Evolutionary conservation across 1,140 invertebrate genomes (phyloP), one percentile per base, ranked within the genome.

Genomic region (Eumaeus atala): DNA sequence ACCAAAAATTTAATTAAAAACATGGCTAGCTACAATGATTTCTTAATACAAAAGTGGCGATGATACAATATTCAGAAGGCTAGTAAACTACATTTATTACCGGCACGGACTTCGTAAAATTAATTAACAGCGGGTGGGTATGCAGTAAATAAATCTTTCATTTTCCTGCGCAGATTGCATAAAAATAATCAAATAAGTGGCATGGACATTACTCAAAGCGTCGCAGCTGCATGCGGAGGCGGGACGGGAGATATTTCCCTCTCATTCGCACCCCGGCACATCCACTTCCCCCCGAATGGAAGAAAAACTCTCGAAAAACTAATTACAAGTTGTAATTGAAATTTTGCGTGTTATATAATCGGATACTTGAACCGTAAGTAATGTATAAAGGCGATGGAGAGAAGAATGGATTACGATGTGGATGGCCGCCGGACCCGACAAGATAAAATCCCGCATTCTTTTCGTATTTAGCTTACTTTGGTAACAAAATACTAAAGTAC

Each of bases 291-390:
- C 76, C 75, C 74, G 78, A 72, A 78, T 79, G 84, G 86, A 87
- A 87, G 87, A 87, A 87, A 87, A 88, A 87, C 84, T 87, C 87
- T 87, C 87, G 77, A 88, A 87, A 88, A 88, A 88, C 87, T 88
- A 88, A 88, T 88, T 88, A 88, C 85, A 88, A 88, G 74, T 88
- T 88, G 87, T 88, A 88, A 88, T 88, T 88, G 87, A 88, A 88
- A 88, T 88, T 88, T 88, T 88, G 85, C 87, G 87, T 88, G 87
- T 87, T 88, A 87, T 84, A 88, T 88, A 88, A 88, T 87, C 87
- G 84, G 80, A 87, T 87, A 87, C 84, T 87, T 87, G 84, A 85
- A 83, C 83, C 78, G 78, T 80, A 77, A 81, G 80, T 86, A 86
- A 84, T 84, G 78, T 83, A 83, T 80, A 84, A 83, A 83, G 84